Base-by-base conservation (phyloP, 2,797 vertebrate species). In the Erethizon dorsatum region DNA sequence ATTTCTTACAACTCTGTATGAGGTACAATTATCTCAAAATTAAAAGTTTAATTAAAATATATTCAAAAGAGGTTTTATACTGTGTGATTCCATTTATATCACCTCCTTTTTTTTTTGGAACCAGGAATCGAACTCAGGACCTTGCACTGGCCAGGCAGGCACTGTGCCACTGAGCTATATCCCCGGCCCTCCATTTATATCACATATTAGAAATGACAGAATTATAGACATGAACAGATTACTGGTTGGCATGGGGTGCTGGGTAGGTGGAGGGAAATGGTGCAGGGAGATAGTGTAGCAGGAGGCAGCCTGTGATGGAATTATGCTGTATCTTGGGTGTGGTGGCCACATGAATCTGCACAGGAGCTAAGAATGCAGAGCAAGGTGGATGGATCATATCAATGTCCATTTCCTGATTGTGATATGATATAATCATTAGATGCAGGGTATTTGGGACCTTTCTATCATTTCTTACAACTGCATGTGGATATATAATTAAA, bases 21-120 rank as follows among this genome's bases (percentile, higher is more conserved):
- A 47, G 41, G 22, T 47, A 26, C 26, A 28, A 41, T 56, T 67
- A 41, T 33, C 37, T 83, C 50, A 92, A 56, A 77, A 28, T 67
- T 61, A 88, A 73, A 65, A 83, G 50, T 41, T 82, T 75, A 65
- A n/a, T 71, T 45, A 84, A 91, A 87, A 65, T n/a, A n/a, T 28
- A 63, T 79, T 69, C 33, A 61, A 57, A 78, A 83, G 26, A 65
- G 22, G 17, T 54, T 80, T 33, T 54, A 57, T 47, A 37, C 47
- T 37, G 17, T 65, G 2, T 47, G 24, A 45, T 75, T 75, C 24
- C 41, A 75, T 28, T 75, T 47, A 47, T 75, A 47, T 15, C 41
- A 75, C 45, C 37, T 41, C 37, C 37, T 41, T 41, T 41, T 41
- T 41, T 41, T 41, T 41, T 41, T 41, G 37, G 37, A 41, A 41